Evolutionary conservation across 2,888 invertebrate species (phyloP).

Genomic region (Psylliodes chrysocephalus): DNA sequence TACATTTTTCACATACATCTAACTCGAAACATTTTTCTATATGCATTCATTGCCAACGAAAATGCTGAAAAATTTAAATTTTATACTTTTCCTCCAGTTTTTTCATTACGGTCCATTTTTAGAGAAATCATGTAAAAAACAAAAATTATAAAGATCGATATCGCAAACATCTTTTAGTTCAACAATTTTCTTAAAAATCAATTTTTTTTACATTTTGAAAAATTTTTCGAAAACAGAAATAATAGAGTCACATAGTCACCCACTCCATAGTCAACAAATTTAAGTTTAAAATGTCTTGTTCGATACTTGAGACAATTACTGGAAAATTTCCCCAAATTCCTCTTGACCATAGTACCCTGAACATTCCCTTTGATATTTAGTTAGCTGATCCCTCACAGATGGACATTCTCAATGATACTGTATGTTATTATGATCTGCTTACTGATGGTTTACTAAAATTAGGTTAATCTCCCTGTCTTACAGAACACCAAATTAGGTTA

Average conservation of each 20-base stretch:
- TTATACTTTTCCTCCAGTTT: too few species aligned
- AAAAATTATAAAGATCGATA: too few species aligned
- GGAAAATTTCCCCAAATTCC: background rate
- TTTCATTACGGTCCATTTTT: too few species aligned
- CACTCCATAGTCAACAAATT: background rate
- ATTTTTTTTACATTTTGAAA: too few species aligned
- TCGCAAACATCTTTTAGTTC: too few species aligned
- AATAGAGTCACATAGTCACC: background rate
- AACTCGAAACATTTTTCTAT: too few species aligned
- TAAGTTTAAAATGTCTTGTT: constrained; percentile 5
- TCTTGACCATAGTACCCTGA: background rate
- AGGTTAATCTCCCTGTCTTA: background rate
- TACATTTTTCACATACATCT: too few species aligned
- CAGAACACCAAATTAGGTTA: background rate
- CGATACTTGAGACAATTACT: background rate
- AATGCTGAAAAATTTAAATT: too few species aligned
- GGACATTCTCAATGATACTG: background rate
- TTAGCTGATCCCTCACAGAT: background rate
- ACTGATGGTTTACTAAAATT: background rate
- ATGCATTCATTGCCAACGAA: too few species aligned
- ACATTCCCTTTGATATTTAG: background rate
- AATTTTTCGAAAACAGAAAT: too few species aligned
- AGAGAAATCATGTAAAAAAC: too few species aligned
- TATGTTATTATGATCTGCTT: constrained; percentile 1
- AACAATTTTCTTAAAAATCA: too few species aligned